Evolutionary conservation across 2,888 invertebrate genomes (phyloP).

Genomic region (Petrophora chlorosata): DNA sequence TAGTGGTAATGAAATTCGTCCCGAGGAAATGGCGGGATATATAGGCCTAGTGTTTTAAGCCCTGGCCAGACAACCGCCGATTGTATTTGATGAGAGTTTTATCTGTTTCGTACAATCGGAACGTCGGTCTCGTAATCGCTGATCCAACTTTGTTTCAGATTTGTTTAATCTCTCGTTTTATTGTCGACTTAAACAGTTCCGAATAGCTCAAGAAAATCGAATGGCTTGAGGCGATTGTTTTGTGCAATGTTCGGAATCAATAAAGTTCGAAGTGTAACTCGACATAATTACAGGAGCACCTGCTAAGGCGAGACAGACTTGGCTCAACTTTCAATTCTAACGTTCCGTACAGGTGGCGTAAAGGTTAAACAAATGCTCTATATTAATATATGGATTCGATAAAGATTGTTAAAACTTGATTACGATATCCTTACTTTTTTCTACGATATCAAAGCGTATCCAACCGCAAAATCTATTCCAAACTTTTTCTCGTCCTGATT

Average conservation of each 20-base stretch:
- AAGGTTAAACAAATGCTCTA: conserved; percentile 17
- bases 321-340: conserved; percentile 2
- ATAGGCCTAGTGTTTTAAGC: conserved; percentile 77
- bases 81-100: conserved; percentile 82
- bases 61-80: conserved; percentile 74
- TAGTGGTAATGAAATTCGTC: conserved; percentile 81
- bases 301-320: conserved; percentile 1
- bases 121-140: conserved; percentile 53
- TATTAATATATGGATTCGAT: conserved; percentile 24
- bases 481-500: conserved; percentile 37
- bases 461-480: conserved; percentile 35
- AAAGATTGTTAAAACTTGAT: conserved; percentile 23
- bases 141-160: conserved; percentile 63
- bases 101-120: conserved; percentile 70
- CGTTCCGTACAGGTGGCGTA: conserved; percentile 10
- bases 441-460: conserved; percentile 30
- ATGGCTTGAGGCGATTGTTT: conserved; percentile 32
- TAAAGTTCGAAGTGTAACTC: conserved; percentile 15
- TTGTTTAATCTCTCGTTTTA: conserved; percentile 57
- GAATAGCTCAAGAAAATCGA: conserved; percentile 31
- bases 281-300: conserved; percentile 19
- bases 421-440: conserved; percentile 19
- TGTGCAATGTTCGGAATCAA: conserved; percentile 28
- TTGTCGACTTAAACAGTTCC: conserved; percentile 35
- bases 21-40: conserved; percentile 72